Percentiles rank a stretch among this genome's conserved stretches.
Evolutionary conservation across 1,140 invertebrate genomes (phyloP).

Genomic region (Nasonia giraulti): DNA sequence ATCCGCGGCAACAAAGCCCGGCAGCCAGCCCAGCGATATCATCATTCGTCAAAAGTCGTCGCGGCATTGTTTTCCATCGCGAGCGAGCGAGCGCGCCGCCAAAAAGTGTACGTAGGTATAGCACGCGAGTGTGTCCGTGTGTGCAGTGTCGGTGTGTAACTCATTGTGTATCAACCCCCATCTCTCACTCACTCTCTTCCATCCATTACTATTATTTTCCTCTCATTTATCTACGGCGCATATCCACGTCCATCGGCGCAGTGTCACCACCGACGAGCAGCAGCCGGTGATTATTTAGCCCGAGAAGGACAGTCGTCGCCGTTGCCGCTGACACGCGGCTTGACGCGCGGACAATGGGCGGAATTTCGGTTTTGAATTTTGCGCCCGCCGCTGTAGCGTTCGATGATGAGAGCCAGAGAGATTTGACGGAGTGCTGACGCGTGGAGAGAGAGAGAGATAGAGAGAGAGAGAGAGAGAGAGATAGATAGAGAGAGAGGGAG

Average conservation of each 20-base stretch:
- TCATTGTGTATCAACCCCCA: slow-evolving; percentile 19
- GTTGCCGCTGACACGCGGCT: slow-evolving; percentile 62
- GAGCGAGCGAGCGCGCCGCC: not conserved
- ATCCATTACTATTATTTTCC: slow-evolving; percentile 28
- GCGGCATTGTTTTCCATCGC: slow-evolving; percentile 8
- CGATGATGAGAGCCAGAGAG: slow-evolving; percentile 52
- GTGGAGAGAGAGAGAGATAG: no score
- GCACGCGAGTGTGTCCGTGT: not conserved
- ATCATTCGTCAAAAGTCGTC: slow-evolving; percentile 32
- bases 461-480: no score
- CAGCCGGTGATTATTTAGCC: slow-evolving; percentile 54
- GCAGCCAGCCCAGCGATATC: not conserved
- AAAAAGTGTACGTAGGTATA: not conserved
- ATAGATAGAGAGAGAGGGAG: slow-evolving; percentile 52
- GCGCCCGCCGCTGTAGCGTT: slow-evolving; percentile 62
- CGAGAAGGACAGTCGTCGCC: slow-evolving; percentile 50
- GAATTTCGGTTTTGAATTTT: slow-evolving; percentile 73
- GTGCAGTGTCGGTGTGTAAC: slow-evolving; percentile 13
- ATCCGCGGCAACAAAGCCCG: not conserved
- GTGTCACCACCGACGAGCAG: slow-evolving; percentile 30
- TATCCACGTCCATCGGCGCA: not conserved
- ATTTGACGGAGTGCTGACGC: slow-evolving; percentile 68
- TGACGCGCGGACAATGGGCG: slow-evolving; percentile 70
- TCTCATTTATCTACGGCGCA: slow-evolving; percentile 24
- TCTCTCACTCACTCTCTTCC: not conserved